These are phyloP conservation scores for Diploptera punctata DNA, from an alignment of 2,888 invertebrate species.

Conservation along the genomic window DNA sequence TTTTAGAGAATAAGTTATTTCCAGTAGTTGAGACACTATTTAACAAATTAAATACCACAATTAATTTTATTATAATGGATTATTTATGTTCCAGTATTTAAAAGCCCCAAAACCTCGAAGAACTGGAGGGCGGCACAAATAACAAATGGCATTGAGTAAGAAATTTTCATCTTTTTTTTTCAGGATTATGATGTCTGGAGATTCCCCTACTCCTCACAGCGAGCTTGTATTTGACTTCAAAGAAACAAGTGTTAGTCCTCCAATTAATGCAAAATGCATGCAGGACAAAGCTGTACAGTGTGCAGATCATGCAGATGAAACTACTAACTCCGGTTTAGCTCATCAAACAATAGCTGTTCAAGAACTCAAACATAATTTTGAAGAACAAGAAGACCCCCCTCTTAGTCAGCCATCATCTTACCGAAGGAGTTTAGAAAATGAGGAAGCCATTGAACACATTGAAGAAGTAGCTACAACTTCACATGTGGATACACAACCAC, in stretches of 20 bases:
- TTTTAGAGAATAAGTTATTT: too few relatives aligned
- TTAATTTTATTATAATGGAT: too few relatives aligned
- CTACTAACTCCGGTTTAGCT: not conserved
- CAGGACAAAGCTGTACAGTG: slow-evolving; percentile 23
- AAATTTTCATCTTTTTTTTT: slow-evolving; percentile 43
- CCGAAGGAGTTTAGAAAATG: not conserved
- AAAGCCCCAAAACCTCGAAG: too few relatives aligned
- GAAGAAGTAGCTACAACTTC: slow-evolving; percentile 1
- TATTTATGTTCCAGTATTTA: too few relatives aligned
- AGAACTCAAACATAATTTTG: not conserved
- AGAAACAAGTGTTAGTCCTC: not conserved
- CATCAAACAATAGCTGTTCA: not conserved
- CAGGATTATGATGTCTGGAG: slow-evolving; percentile 51
- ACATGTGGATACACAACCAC: not conserved
- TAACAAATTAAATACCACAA: too few relatives aligned
- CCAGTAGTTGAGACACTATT: too few relatives aligned
- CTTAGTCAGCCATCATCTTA: not conserved
- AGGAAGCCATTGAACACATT: slow-evolving; percentile 9
- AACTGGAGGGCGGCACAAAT: too few relatives aligned
- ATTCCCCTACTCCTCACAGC: slow-evolving; percentile 45
- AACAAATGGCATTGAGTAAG: too few relatives aligned
- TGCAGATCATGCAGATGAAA: not conserved
- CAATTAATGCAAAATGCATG: slow-evolving; percentile 11
- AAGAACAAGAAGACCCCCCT: not conserved
- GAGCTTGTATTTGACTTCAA: slow-evolving; percentile 1